These are phyloP conservation scores for Rugalucina vietnamica DNA, from an alignment of 2,888 invertebrate species.

Conservation along the genomic window DNA sequence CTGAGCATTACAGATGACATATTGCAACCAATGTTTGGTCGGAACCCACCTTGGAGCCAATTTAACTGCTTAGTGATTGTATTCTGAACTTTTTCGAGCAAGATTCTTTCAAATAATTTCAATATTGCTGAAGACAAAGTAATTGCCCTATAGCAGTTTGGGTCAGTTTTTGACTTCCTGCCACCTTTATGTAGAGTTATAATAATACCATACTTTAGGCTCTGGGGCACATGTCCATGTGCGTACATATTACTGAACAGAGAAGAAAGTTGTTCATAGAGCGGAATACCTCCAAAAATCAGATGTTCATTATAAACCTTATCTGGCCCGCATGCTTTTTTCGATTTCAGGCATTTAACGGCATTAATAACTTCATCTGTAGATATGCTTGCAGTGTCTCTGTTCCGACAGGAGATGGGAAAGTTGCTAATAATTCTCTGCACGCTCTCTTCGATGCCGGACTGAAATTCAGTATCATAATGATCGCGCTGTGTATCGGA, in stretches of 20 bases:
- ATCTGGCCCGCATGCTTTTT: slow-evolving; percentile 1
- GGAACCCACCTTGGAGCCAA: slow-evolving; percentile 9
- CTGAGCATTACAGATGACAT: slow-evolving; percentile 15
- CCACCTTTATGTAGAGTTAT: slow-evolving; percentile 16
- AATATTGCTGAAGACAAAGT: slow-evolving; percentile 11
- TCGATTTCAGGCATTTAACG: not conserved
- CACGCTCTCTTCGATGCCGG: not conserved
- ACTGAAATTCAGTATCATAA: not conserved
- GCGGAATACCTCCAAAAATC: not conserved
- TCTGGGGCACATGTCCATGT: not conserved
- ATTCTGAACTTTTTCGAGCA: not conserved
- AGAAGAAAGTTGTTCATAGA: not conserved
- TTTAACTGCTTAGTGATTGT: not conserved
- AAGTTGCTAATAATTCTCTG: not conserved
- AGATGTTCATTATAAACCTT: not conserved
- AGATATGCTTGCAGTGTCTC: not conserved
- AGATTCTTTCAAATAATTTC: slow-evolving; percentile 13
- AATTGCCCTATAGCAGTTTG: not conserved
- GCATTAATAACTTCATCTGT: not conserved
- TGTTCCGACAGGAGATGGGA: not conserved
- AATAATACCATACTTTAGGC: slow-evolving; percentile 3
- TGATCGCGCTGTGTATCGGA: not conserved
- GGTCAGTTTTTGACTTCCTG: not conserved
- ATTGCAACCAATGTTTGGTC: not conserved
- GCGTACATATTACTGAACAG: not conserved